Conservation (phyloP, 2,113 vertebrate genomes). For the Lepidothrix coronata region DNA sequence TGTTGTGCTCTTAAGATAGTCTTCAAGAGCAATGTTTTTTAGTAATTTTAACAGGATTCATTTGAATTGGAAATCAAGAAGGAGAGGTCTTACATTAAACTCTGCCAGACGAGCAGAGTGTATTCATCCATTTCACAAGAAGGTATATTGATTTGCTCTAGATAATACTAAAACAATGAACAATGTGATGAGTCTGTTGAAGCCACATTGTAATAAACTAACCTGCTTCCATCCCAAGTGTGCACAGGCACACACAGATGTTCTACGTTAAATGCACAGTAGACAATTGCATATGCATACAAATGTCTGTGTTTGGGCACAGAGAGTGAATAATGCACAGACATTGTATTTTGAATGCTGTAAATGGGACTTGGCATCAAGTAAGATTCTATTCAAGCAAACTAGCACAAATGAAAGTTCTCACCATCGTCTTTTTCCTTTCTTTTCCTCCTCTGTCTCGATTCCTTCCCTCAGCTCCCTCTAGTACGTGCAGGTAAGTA, state of each 20-base stretch:
- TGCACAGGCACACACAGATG: background rate
- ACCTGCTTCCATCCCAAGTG: background rate
- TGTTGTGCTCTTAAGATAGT: conserved; percentile 20
- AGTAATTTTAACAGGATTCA: conserved; percentile 31
- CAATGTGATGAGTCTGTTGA: background rate
- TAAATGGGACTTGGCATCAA: background rate
- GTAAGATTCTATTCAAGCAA: background rate
- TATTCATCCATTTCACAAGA: background rate
- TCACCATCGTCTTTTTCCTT: background rate
- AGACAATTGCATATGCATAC: background rate
- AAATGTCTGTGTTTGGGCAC: background rate
- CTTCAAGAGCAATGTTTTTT: conserved; percentile 18
- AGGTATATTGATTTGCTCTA: background rate
- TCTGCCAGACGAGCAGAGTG: conserved; percentile 28
- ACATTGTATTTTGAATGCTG: background rate
- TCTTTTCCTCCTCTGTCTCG: background rate
- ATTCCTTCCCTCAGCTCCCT: conserved; percentile 10
- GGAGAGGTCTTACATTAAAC: conserved; percentile 27
- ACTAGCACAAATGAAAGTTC: background rate
- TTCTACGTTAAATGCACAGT: background rate
- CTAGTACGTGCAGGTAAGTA: background rate
- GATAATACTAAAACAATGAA: conserved; percentile 23
- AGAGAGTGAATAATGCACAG: background rate
- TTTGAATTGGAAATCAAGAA: conserved; percentile 58
- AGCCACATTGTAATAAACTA: background rate